phyloP scores from a whole-genome alignment of 53 echinoderm and acorn worm species.

The Holothuria leucospilota region DNA sequence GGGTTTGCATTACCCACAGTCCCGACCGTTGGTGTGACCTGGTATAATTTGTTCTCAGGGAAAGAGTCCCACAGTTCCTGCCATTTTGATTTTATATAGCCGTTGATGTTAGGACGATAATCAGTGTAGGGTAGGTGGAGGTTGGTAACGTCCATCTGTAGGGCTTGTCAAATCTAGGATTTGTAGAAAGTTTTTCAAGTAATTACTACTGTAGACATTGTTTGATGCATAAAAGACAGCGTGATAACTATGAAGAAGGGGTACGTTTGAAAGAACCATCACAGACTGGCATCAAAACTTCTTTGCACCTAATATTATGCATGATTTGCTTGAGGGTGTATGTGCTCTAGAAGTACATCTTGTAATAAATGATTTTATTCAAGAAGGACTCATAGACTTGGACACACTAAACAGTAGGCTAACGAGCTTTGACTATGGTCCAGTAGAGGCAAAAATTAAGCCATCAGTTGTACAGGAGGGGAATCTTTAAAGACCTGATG shows the following conservation, averaged over 20 bases:
- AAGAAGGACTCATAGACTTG: neutral
- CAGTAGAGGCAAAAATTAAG: slow-evolving; percentile 34
- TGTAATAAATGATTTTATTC: neutral
- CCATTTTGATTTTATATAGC: no score
- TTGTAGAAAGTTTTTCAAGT: slow-evolving; percentile 2
- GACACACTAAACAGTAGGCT: neutral
- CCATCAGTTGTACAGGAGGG: slow-evolving; percentile 1
- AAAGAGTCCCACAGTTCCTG: no score
- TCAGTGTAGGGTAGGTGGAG: no score
- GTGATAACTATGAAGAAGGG: slow-evolving; percentile 4
- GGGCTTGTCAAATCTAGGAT: no score
- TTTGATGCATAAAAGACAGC: neutral
- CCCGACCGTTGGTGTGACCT: no score
- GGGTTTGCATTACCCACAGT: no score
- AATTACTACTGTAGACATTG: slow-evolving; percentile 19
- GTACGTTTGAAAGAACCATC: neutral
- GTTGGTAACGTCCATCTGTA: no score
- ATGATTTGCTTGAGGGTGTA: slow-evolving; percentile 35
- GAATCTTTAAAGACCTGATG: neutral
- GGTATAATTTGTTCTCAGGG: no score
- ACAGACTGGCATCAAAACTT: slow-evolving; percentile 12
- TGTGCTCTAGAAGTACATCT: slow-evolving; percentile 17
- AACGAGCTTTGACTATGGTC: slow-evolving; percentile 33
- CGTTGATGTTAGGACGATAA: no score
- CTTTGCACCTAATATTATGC: slow-evolving; percentile 42